phyloP scores from a whole-genome alignment of 2,888 invertebrate species.

The Argyresthia goedartella region DNA sequence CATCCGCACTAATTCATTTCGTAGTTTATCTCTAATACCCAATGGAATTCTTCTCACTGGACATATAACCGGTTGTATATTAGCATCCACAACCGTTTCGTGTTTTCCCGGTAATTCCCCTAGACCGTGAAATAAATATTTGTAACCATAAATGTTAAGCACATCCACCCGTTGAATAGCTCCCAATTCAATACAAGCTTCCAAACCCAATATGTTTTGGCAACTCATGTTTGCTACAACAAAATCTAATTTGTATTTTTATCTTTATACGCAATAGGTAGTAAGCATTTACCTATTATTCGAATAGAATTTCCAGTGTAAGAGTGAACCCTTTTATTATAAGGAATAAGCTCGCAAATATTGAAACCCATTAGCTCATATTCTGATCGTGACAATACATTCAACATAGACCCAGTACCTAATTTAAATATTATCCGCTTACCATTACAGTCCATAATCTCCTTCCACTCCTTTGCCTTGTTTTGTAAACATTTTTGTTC shows the following conservation, averaged over 20 bases:
- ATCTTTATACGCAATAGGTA: conserved; percentile 7
- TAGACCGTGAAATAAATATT: conserved; percentile 10
- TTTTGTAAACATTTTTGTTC: too few species aligned
- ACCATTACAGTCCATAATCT: too few species aligned
- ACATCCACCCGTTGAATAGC: conserved; percentile 6
- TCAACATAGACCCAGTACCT: not conserved
- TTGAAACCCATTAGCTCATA: not conserved
- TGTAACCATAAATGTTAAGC: not conserved
- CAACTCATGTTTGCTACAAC: conserved; percentile 3
- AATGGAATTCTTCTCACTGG: conserved; percentile 9
- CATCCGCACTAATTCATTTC: conserved; percentile 5
- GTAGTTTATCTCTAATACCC: conserved; percentile 6
- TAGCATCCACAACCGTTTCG: conserved; percentile 3
- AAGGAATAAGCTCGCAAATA: not conserved
- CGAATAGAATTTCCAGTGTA: conserved; percentile 9
- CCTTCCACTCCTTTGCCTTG: too few species aligned
- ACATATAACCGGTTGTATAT: conserved; percentile 3
- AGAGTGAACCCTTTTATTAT: conserved; percentile 6
- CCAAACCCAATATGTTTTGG: conserved; percentile 9
- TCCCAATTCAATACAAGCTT: conserved; percentile 3
- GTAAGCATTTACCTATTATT: conserved; percentile 2
- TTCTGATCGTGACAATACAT: not conserved
- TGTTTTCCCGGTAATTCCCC: conserved; percentile 10
- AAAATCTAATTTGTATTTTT: conserved; percentile 6
- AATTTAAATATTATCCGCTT: too few species aligned